A percentile compares a stretch with the other conserved stretches of the same genome.
Conservation (phyloP, 2,888 invertebrate genomes). For the Venusia cambrica region DNA sequence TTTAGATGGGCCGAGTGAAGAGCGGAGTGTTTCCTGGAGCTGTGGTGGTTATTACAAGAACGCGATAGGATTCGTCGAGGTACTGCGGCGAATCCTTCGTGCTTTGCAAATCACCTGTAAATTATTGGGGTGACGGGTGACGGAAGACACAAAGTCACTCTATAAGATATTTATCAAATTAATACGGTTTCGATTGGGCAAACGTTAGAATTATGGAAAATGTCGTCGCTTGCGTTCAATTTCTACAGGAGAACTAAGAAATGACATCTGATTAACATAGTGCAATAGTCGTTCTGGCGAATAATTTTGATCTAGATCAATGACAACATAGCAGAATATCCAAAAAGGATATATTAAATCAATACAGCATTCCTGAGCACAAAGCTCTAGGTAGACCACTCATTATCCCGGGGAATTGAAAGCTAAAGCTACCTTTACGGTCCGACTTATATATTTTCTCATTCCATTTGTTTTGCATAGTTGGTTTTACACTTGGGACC, state of each 20-base stretch:
- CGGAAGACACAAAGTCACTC: too few species aligned
- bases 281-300: too few species aligned
- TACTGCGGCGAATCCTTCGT: not conserved
- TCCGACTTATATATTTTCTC: constrained; percentile 49
- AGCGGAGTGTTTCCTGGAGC: constrained; percentile 24
- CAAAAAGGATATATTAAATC: constrained; percentile 13
- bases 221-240: too few species aligned
- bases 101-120: too few species aligned
- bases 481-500: constrained; percentile 15
- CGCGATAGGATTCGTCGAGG: constrained; percentile 3
- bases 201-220: too few species aligned
- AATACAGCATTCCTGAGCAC: constrained; percentile 46
- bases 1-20: constrained; percentile 23
- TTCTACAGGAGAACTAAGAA: too few species aligned
- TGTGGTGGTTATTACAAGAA: constrained; percentile 22
- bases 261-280: too few species aligned
- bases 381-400: constrained; percentile 59
- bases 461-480: constrained; percentile 41
- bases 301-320: too few species aligned
- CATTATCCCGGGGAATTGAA: constrained; percentile 64
- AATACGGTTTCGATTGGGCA: too few species aligned
- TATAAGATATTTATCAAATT: too few species aligned
- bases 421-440: constrained; percentile 45
- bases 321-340: too few species aligned
- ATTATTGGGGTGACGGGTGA: too few species aligned